Evolutionary conservation across 2,888 invertebrate genomes (phyloP).

Genomic region (Charanyca ferruginea): DNA sequence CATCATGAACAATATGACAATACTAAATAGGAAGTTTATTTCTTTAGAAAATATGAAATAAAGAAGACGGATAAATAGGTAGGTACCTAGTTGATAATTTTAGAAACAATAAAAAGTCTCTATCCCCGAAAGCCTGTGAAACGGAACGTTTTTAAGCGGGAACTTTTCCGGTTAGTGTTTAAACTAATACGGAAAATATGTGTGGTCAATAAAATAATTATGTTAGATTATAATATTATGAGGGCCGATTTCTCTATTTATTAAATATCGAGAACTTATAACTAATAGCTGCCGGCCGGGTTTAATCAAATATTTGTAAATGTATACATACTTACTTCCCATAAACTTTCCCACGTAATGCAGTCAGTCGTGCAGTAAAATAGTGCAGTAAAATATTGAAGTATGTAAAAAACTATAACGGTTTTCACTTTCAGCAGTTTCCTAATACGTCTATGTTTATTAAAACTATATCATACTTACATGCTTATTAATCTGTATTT

Average conservation of each 20-base stretch:
- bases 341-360: neutral
- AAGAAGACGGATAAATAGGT: conserved; percentile 23
- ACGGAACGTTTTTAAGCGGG: conserved; percentile 23
- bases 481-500: conserved; percentile 6
- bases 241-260: neutral
- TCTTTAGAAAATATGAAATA: conserved; percentile 50
- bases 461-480: conserved; percentile 23
- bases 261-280: neutral
- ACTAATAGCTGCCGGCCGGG: neutral
- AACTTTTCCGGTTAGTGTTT: conserved; percentile 4
- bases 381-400: neutral
- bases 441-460: neutral
- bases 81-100: conserved; percentile 23
- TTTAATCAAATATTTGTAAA: neutral
- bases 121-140: conserved; percentile 2
- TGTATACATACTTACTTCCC: neutral
- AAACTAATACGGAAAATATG: neutral
- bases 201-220: neutral
- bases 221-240: too few species aligned
- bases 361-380: too few species aligned
- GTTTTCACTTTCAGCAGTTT: neutral
- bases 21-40: conserved; percentile 55
- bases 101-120: conserved; percentile 12
- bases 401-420: neutral
- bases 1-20: conserved; percentile 56